A percentile compares a stretch with the other conserved stretches of the same genome.
Evolutionary conservation across 1,140 invertebrate species (phyloP).

Genomic region (Orussus abietinus): DNA sequence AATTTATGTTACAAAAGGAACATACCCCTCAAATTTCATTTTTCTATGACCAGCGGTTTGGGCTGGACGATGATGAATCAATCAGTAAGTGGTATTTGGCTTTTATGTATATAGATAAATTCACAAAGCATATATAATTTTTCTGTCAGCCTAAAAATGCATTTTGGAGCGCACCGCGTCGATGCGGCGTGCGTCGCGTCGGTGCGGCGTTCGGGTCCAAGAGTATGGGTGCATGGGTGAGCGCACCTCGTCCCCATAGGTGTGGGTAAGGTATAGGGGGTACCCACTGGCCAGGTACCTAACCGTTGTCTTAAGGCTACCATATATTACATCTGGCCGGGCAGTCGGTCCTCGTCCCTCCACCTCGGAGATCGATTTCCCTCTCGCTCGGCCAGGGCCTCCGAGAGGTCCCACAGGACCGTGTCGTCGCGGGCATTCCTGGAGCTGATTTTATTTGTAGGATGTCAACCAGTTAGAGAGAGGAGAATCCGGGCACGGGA

Average conservation of each 20-base stretch:
- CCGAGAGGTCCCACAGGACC: slow-evolving; percentile 36
- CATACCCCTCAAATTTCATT: too few species aligned
- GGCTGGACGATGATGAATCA: too few species aligned
- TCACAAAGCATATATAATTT: too few species aligned
- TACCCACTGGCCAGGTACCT: slow-evolving; percentile 5
- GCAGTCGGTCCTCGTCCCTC: background rate
- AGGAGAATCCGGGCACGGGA: slow-evolving; percentile 16
- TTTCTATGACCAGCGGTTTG: too few species aligned
- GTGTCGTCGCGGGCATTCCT: slow-evolving; percentile 49
- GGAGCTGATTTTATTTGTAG: slow-evolving; percentile 52
- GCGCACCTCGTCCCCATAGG: background rate
- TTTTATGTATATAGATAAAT: too few species aligned
- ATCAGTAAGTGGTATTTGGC: too few species aligned
- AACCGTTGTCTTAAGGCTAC: slow-evolving; percentile 11
- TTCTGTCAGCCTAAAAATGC: too few species aligned
- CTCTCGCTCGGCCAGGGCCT: slow-evolving; percentile 11
- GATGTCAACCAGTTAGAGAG: slow-evolving; percentile 44
- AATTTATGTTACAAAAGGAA: too few species aligned
- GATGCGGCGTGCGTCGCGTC: too few species aligned
- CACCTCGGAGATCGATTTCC: background rate
- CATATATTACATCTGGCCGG: slow-evolving; percentile 6
- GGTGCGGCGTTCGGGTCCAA: background rate
- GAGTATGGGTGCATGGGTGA: background rate
- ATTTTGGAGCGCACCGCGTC: too few species aligned
- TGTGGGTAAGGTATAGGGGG: slow-evolving; percentile 1